Evolutionary conservation across 2,113 vertebrate genomes (phyloP), one percentile per base, ranked within the genome.

Genomic region (Dipodomys stephensi): DNA sequence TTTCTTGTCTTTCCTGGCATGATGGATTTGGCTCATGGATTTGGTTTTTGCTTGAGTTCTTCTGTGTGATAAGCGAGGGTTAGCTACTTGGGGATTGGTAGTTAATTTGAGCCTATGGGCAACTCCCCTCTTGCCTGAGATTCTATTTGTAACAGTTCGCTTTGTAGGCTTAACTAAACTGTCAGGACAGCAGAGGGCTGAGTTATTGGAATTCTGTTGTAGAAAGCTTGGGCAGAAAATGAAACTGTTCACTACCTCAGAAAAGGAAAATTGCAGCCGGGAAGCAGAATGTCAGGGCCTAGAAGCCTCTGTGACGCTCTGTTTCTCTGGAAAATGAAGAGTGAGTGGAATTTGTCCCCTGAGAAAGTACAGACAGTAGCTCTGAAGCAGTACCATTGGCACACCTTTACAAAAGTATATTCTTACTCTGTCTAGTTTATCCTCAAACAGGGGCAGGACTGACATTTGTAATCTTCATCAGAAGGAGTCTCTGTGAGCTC

Each of bases 121-220:
- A 53, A 88, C 96, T 93, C 78, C 62, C 13, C 90, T 97, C 88
- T 96, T 79, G 95, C 96, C 82, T 82, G 67, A 74, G 35, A 94
- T 93, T 83, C 71, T 91, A 39, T 87, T 89, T 96, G 90, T 86
- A 96, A 74, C 35, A 87, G 88, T 87, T 92, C 94, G 80, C 87
- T 95, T 93, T 87, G 44, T 27, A 15, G 83, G 94, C 97, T 96
- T 92, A 96, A 88, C 80, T 93, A 87, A 97, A 88, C 84, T 97
- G 92, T 95, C 90, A 90, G 72, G 65, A 32, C 73, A 62, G 90
- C 87, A 44, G 39, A 96, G 95, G 86, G 64, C 78, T 90, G 87
- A 96, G 35, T 96, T 95, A 46, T 93, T 82, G 91, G 13, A 80
- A 68, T 68, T 92, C 27, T 57, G 0, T 3, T 72, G 18, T 77